These are phyloP conservation scores for Trichonephila clavipes DNA, from an alignment of 1,140 invertebrate genomes.

Conservation along the genomic window DNA sequence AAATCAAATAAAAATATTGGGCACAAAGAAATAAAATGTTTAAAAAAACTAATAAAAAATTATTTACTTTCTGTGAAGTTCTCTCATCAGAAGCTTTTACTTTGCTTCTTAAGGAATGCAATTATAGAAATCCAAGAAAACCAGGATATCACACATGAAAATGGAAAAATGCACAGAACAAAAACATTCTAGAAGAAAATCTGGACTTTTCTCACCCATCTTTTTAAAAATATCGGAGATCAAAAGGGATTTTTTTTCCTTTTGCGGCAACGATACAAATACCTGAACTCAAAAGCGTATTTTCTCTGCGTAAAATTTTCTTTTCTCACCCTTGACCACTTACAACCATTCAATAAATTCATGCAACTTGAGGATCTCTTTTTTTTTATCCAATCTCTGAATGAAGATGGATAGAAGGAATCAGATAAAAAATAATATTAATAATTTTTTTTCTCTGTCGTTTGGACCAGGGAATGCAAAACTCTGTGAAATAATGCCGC, in stretches of 20 bases:
- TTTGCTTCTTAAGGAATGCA: neutral
- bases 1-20: neutral
- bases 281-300: neutral
- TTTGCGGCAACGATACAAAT: neutral
- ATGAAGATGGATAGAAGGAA: neutral
- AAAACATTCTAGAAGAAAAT: neutral
- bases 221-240: constrained; percentile 25
- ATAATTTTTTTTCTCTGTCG: neutral
- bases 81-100: too few species aligned
- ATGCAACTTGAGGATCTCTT: neutral
- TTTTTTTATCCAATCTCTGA: neutral
- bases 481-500: constrained; percentile 5
- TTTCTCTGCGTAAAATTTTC: neutral
- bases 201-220: neutral
- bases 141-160: neutral
- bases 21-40: neutral
- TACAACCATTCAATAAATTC: constrained; percentile 18
- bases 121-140: neutral
- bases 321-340: neutral
- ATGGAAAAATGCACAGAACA: neutral
- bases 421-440: constrained; percentile 12
- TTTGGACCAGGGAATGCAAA: neutral
- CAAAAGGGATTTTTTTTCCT: neutral
- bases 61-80: neutral
- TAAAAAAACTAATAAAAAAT: neutral